Conservation (phyloP, 2,113 vertebrate genomes). For the Menidia beryllina region DNA sequence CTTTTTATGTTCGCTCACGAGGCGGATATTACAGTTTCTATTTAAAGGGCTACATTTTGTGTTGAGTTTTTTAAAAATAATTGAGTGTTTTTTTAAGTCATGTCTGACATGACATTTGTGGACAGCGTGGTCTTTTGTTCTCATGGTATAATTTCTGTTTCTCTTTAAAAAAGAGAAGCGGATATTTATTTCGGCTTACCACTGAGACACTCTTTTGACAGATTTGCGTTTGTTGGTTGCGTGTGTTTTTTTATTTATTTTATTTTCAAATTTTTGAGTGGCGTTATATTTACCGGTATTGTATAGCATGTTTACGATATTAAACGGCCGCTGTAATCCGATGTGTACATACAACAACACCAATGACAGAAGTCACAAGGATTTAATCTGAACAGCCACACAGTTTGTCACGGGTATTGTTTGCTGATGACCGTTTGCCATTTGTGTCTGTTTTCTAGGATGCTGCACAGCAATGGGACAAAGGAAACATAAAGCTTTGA, state of each 20-base stretch:
- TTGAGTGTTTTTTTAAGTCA: constrained; percentile 61
- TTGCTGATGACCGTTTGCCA: constrained; percentile 1
- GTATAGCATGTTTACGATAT: background rate
- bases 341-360: background rate
- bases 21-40: too few species aligned
- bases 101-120: constrained; percentile 52
- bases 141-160: constrained; percentile 51
- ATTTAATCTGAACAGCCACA: background rate
- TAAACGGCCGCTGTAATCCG: constrained; percentile 2
- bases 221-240: background rate
- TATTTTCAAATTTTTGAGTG: too few species aligned
- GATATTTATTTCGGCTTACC: background rate
- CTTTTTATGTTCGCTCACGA: too few species aligned
- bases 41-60: too few species aligned
- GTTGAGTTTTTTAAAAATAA: constrained; percentile 31
- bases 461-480: constrained; percentile 72
- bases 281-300: constrained; percentile 1
- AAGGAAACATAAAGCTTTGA: constrained; percentile 58
- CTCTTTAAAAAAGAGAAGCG: constrained; percentile 55
- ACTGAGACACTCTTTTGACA: constrained; percentile 35
- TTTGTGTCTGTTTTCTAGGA: constrained; percentile 56
- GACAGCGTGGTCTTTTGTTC: constrained; percentile 78
- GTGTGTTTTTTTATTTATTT: constrained; percentile 6
- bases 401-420: background rate
- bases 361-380: background rate